Base-by-base conservation (phyloP, 2,113 vertebrate genomes). In the Oplegnathus fasciatus region DNA sequence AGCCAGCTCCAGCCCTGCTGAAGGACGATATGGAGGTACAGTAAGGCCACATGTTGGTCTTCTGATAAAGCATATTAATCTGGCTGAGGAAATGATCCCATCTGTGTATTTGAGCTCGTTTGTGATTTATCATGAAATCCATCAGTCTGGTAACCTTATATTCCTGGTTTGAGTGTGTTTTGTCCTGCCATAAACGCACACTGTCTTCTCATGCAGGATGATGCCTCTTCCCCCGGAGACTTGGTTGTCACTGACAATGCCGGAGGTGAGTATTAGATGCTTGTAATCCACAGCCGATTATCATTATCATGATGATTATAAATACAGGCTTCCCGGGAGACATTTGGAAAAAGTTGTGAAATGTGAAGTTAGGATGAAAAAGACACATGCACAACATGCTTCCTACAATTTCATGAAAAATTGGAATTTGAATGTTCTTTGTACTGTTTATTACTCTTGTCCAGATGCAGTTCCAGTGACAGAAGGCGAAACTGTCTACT, bases 161-260 rank as follows among this genome's bases (percentile, higher is more conserved):
- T 68, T 57, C 34, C 0, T 64, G 9, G 20, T 52, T 46, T 6
- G 46, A 58, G 37, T 64, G 13, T 42, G 62, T 75, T 34, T 55
- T 62, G 26, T 66, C 46, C 54, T 65, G 70, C n/a, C 24, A 17
- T 72, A 62, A 85, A 82, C 30, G 26, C 44, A 30, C n/a, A 24
- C 34, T 42, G 5, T 83, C 42, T 57, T 84, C 50, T 85, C 82
- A 78, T 80, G 90, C 85, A 98, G 98, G 98, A 99, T 89, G 98
- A 99, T 74, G 97, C 96, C 84, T 99, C 98, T 58, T 99, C 98
- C 83, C 98, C 98, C 9, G 98, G 98, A 89, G 98, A 99, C 86
- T 94, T 99, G 60, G 90, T 99, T 82, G 97, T 99, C 93, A 96
- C 97, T 85, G 98, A 99, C 93, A 96, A 96, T 89, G 96, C 96